These are phyloP conservation scores for Salvelinus namaycush DNA, from an alignment of 2,113 vertebrate genomes.

Conservation along the genomic window DNA sequence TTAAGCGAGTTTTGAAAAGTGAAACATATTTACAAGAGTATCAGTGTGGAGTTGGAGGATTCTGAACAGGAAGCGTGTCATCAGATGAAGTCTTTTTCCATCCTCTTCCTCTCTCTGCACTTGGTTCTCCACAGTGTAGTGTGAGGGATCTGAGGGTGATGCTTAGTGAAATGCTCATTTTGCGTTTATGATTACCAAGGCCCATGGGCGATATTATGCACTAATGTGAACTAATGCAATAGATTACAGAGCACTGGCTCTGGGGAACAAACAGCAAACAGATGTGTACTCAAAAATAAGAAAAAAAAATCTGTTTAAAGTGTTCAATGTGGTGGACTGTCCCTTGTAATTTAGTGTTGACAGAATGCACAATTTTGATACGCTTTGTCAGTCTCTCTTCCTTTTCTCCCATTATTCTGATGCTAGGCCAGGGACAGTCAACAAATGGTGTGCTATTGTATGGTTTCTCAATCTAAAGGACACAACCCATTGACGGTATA, in stretches of 20 bases:
- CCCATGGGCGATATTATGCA: slow-evolving; percentile 80
- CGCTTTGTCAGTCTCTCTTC: slow-evolving; percentile 43
- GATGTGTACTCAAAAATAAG: slow-evolving; percentile 71
- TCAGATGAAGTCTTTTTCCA: slow-evolving; percentile 53
- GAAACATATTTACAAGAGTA: slow-evolving; percentile 17
- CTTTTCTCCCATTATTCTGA: slow-evolving; percentile 25
- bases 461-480: no score
- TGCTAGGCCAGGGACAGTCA: slow-evolving; percentile 12
- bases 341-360: slow-evolving; percentile 59
- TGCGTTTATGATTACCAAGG: slow-evolving; percentile 79
- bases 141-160: slow-evolving; percentile 73
- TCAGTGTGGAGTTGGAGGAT: slow-evolving; percentile 45
- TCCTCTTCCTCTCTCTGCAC: slow-evolving; percentile 26
- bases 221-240: slow-evolving; percentile 87
- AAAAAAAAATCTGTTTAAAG: slow-evolving; percentile 54
- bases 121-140: slow-evolving; percentile 59
- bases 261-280: slow-evolving; percentile 79
- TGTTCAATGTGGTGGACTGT: slow-evolving; percentile 70
- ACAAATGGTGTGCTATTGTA: background rate
- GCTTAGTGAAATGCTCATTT: slow-evolving; percentile 84
- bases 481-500: background rate
- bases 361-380: slow-evolving; percentile 45
- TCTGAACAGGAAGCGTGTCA: slow-evolving; percentile 55
- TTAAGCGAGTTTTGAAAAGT: slow-evolving; percentile 21
- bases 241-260: slow-evolving; percentile 81